These are phyloP conservation scores for Lordiphosa collinella DNA, from an alignment of 1,140 invertebrate species.

Conservation along the genomic window DNA sequence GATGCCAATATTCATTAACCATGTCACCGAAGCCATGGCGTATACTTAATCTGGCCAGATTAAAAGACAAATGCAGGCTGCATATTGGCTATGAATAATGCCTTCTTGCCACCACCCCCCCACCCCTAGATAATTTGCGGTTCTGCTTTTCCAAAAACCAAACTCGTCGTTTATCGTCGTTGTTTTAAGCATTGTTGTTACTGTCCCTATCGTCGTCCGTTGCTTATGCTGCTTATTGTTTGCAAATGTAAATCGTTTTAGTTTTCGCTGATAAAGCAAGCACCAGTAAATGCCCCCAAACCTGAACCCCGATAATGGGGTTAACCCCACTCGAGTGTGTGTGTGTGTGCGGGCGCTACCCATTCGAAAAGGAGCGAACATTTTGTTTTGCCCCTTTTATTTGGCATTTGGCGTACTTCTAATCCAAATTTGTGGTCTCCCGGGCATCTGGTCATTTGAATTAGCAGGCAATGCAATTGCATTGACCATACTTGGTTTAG, in stretches of 20 bases:
- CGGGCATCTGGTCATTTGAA: slow-evolving; percentile 11
- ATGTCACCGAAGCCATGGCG: slow-evolving; percentile 5
- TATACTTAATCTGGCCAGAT: slow-evolving; percentile 20
- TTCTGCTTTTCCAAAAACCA: not conserved
- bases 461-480: slow-evolving; percentile 25
- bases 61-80: not conserved
- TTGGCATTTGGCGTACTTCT: slow-evolving; percentile 1
- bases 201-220: not conserved
- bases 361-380: slow-evolving; percentile 5
- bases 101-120: too few relatives aligned
- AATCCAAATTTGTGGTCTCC: slow-evolving; percentile 44
- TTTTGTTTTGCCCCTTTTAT: slow-evolving; percentile 17
- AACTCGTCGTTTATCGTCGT: slow-evolving; percentile 3
- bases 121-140: not conserved
- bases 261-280: slow-evolving; percentile 9
- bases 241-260: slow-evolving; percentile 1
- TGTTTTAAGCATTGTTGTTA: slow-evolving; percentile 9
- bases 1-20: slow-evolving; percentile 14
- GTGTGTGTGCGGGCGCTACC: slow-evolving; percentile 14
- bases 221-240: not conserved
- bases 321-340: slow-evolving; percentile 3
- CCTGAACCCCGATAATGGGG: not conserved
- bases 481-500: slow-evolving; percentile 13
- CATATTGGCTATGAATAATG: not conserved
- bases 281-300: not conserved